phyloP scores from a whole-genome alignment of 2,888 invertebrate species.

The Orthosia cruda region DNA sequence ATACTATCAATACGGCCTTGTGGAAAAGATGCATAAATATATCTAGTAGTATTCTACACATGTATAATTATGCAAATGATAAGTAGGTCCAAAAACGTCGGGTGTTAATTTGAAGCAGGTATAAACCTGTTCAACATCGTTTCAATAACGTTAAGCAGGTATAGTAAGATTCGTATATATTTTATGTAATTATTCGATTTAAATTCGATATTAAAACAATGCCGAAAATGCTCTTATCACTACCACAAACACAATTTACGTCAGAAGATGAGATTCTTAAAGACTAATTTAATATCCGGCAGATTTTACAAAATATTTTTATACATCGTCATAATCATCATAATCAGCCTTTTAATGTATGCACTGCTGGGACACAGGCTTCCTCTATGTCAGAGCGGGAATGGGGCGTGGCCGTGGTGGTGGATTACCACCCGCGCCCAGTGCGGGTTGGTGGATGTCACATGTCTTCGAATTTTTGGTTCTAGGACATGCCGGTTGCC shows the following conservation, averaged over 20 bases:
- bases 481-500: too few species aligned
- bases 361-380: too few species aligned
- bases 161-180: background rate
- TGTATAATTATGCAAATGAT: background rate
- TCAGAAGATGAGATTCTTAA: background rate
- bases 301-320: too few species aligned
- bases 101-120: background rate
- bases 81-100: background rate
- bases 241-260: too few species aligned
- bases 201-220: background rate
- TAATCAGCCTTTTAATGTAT: too few species aligned
- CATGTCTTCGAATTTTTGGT: too few species aligned
- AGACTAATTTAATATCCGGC: background rate
- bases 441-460: too few species aligned
- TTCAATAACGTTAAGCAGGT: background rate
- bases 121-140: background rate
- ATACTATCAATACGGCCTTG: background rate
- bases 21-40: conserved; percentile 2
- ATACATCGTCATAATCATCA: too few species aligned
- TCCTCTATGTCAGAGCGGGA: too few species aligned
- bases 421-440: too few species aligned
- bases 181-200: background rate
- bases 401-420: too few species aligned
- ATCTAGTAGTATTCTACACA: background rate
- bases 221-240: too few species aligned